Percentiles rank a stretch among this genome's conserved stretches.
Evolutionary conservation across 2,888 invertebrate genomes (phyloP).

Genomic region (Tenthredo distinguenda): DNA sequence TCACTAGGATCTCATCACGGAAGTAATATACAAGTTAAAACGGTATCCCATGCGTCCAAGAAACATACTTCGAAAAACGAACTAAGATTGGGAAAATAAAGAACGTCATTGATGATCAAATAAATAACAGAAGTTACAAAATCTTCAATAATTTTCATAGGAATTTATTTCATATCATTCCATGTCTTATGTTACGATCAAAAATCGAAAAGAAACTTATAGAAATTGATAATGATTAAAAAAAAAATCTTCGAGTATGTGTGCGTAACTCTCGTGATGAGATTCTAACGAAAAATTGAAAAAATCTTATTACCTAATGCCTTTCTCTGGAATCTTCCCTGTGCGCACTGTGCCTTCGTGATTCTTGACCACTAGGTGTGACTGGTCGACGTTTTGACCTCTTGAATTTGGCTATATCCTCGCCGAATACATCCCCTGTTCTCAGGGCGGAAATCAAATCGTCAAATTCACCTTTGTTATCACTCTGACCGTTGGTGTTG

Average conservation of each 20-base stretch:
- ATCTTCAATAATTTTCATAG: not conserved
- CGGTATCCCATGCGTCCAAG: not conserved
- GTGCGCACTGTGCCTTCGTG: constrained; percentile 82
- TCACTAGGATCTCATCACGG: constrained; percentile 37
- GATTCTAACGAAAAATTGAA: constrained; percentile 33
- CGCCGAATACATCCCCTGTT: constrained; percentile 97
- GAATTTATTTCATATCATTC: not conserved
- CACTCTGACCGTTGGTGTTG: constrained; percentile 80
- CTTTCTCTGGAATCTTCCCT: constrained; percentile 86
- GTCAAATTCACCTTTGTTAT: constrained; percentile 94
- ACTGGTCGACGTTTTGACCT: constrained; percentile 86
- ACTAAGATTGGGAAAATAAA: not conserved
- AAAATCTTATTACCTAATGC: constrained; percentile 64
- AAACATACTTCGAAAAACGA: not conserved
- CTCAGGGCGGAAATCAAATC: constrained; percentile 96
- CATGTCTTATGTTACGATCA: too few relatives aligned
- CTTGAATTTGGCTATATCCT: constrained; percentile 96
- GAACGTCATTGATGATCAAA: not conserved
- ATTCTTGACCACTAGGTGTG: constrained; percentile 80
- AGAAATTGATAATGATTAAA: not conserved
- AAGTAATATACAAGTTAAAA: not conserved
- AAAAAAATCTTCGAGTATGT: not conserved
- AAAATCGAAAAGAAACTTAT: not conserved
- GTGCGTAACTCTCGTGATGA: constrained; percentile 17
- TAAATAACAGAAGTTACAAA: not conserved